Evolutionary conservation across 2,113 vertebrate genomes (phyloP).

Genomic region (Salminus brasiliensis): DNA sequence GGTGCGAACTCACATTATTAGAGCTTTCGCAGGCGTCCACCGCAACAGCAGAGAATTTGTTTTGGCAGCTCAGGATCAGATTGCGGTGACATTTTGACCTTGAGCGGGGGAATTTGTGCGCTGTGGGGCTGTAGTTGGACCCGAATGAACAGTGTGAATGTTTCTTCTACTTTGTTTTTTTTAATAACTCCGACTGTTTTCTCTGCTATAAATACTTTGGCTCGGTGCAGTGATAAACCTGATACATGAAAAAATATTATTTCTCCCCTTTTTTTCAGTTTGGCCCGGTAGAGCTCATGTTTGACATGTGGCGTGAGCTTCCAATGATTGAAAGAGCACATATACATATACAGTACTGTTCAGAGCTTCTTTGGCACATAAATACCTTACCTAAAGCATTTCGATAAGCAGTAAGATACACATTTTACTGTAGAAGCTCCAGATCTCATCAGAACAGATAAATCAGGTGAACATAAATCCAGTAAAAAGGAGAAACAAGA

Average conservation of each 20-base stretch:
- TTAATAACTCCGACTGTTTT: not conserved
- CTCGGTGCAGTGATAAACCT: not conserved
- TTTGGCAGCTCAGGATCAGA: conserved; percentile 24
- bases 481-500: too few species aligned
- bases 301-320: not conserved
- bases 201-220: conserved; percentile 1
- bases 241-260: not conserved
- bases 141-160: not conserved
- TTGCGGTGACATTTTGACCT: conserved; percentile 8
- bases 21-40: not conserved
- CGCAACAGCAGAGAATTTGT: conserved; percentile 1
- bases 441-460: too few species aligned
- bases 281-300: not conserved
- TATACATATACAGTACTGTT: too few species aligned
- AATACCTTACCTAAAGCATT: too few species aligned
- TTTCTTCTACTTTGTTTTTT: not conserved
- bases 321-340: too few species aligned
- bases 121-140: not conserved
- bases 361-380: too few species aligned
- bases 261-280: not conserved
- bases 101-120: not conserved
- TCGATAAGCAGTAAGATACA: too few species aligned
- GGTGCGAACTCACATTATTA: conserved; percentile 12
- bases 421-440: too few species aligned
- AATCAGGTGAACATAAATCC: too few species aligned